Percentiles rank a stretch among this genome's conserved stretches.
Conservation (phyloP, 2,888 invertebrate species). For the Vesta saturnalis region DNA sequence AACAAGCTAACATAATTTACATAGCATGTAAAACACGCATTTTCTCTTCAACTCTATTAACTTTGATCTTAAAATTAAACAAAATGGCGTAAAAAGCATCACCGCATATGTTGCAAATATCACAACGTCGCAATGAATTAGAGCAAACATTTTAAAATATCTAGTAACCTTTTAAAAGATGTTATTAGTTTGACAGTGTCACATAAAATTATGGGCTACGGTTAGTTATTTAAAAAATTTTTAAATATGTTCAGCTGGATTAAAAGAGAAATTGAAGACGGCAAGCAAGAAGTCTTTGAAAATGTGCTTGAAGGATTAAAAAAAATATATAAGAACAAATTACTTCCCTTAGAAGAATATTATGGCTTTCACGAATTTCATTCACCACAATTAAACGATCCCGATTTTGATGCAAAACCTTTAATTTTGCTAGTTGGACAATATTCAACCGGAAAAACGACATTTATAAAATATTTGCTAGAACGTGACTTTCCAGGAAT, state of each 20-base stretch:
- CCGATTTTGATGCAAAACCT: slow-evolving; percentile 98
- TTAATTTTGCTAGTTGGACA: slow-evolving; percentile 97
- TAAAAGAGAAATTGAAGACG: slow-evolving; percentile 71
- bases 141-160: neutral
- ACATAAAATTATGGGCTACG: neutral
- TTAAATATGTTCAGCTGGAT: slow-evolving; percentile 87
- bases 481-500: slow-evolving; percentile 97
- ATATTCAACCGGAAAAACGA: slow-evolving; percentile 98
- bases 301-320: slow-evolving; percentile 95
- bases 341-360: slow-evolving; percentile 88
- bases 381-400: slow-evolving; percentile 92
- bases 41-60: neutral
- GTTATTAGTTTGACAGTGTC: neutral
- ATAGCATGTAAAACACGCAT: too few species aligned
- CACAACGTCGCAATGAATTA: neutral
- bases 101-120: neutral
- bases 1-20: too few species aligned
- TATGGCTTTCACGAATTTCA: slow-evolving; percentile 96
- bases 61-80: neutral
- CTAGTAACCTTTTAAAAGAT: neutral
- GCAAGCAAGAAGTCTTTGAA: slow-evolving; percentile 76
- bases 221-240: neutral
- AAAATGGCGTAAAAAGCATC: too few species aligned
- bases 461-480: slow-evolving; percentile 92
- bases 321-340: slow-evolving; percentile 89